Conservation (phyloP, 1,140 invertebrate species). For the Solenopsis invicta region DNA sequence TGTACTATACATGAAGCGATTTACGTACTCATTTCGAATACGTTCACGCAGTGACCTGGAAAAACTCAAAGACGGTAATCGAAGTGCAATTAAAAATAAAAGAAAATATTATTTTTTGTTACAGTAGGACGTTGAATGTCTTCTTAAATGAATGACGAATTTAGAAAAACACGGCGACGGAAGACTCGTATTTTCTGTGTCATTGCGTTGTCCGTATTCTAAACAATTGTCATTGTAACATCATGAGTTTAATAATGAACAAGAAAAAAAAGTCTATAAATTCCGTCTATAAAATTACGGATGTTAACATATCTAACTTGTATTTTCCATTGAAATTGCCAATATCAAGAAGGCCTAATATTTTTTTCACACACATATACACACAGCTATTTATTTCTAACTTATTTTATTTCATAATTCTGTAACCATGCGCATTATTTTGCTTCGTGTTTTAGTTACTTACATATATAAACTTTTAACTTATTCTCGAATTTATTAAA, state of each 20-base stretch:
- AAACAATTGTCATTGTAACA: not conserved
- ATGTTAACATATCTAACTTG: constrained; percentile 14
- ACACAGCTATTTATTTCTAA: not conserved
- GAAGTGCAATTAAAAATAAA: constrained; percentile 73
- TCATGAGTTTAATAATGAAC: constrained; percentile 16
- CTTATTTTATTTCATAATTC: constrained; percentile 16
- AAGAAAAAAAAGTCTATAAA: constrained; percentile 32
- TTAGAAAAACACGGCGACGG: constrained; percentile 23
- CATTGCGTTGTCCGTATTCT: constrained; percentile 45
- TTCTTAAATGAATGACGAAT: constrained; percentile 59
- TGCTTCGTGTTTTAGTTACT: not conserved
- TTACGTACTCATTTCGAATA: constrained; percentile 15
- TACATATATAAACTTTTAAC: not conserved
- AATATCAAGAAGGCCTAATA: constrained; percentile 39
- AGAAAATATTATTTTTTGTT: constrained; percentile 74
- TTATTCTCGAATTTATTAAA: not conserved
- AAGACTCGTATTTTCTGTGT: constrained; percentile 46
- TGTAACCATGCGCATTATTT: not conserved
- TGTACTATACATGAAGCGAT: constrained; percentile 13
- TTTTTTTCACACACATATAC: not conserved
- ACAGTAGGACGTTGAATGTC: constrained; percentile 53
- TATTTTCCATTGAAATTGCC: not conserved
- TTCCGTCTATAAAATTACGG: constrained; percentile 72
- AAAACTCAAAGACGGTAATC: constrained; percentile 42
- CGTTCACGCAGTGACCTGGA: constrained; percentile 39